A percentile compares a stretch with the other conserved stretches of the same genome.
These are phyloP conservation scores for Pemphigus obesinymphae DNA, from an alignment of 1,140 invertebrate species.

Conservation along the genomic window DNA sequence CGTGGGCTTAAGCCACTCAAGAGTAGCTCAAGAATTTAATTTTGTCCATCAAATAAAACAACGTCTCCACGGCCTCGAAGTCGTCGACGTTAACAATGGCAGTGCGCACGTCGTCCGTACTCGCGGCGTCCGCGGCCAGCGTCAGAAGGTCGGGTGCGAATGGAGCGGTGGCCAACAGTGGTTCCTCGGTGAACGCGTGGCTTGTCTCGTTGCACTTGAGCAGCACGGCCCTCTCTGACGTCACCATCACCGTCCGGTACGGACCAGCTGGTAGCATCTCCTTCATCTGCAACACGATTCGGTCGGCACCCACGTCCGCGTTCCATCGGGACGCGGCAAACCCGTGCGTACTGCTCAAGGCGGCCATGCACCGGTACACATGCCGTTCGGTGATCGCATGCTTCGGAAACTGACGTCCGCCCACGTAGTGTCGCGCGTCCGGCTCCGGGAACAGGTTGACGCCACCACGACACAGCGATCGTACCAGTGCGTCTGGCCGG, in stretches of 20 bases:
- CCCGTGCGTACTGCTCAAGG: conserved; percentile 67
- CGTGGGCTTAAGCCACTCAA: background rate
- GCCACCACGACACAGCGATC: conserved; percentile 69
- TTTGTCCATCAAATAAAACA: conserved; percentile 11
- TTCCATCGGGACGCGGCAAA: conserved; percentile 91
- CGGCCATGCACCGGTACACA: conserved; percentile 76
- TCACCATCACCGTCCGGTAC: conserved; percentile 53
- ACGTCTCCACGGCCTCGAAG: background rate
- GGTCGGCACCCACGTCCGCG: conserved; percentile 58
- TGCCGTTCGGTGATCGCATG: conserved; percentile 72
- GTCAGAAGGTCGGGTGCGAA: conserved; percentile 3
- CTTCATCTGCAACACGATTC: conserved; percentile 68
- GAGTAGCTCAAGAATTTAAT: conserved; percentile 24
- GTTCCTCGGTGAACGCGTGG: conserved; percentile 56
- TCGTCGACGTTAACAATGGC: background rate
- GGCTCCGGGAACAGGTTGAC: conserved; percentile 84
- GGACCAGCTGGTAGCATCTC: conserved; percentile 53
- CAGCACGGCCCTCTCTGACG: conserved; percentile 58
- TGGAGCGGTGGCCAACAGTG: background rate
- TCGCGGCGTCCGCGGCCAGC: background rate
- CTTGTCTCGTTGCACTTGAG: conserved; percentile 69
- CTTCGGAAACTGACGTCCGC: conserved; percentile 64
- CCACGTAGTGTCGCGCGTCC: conserved; percentile 78
- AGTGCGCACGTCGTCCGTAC: no score
- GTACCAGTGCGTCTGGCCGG: conserved; percentile 55